Evolutionary conservation across 2,888 invertebrate genomes (phyloP).

Genomic region (Drosophila nr. medialis): DNA sequence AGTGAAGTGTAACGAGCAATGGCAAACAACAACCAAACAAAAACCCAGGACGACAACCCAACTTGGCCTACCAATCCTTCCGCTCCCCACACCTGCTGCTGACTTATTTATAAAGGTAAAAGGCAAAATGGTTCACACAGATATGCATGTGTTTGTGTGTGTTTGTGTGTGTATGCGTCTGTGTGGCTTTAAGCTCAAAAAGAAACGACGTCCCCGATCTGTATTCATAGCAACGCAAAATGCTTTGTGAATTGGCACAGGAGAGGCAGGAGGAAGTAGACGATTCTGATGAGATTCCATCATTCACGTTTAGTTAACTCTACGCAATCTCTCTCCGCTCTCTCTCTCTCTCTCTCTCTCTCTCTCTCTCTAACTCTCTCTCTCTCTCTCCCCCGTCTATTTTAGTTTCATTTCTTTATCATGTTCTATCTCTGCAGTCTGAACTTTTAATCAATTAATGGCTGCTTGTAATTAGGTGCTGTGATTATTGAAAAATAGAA

Average conservation of each 20-base stretch:
- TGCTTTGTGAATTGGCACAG: constrained; percentile 31
- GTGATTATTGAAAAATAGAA: constrained; percentile 38
- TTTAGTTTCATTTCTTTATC: background rate
- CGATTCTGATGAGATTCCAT: constrained; percentile 44
- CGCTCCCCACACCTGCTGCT: background rate
- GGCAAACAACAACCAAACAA: constrained; percentile 57
- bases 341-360: background rate
- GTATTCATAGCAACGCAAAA: constrained; percentile 40
- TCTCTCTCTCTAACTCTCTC: background rate
- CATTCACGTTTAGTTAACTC: constrained; percentile 37
- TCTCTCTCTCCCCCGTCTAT: background rate
- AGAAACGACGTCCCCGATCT: constrained; percentile 27
- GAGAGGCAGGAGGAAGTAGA: constrained; percentile 18
- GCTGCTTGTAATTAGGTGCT: constrained; percentile 58
- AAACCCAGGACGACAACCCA: constrained; percentile 23
- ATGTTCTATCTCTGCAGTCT: background rate
- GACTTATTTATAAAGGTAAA: constrained; percentile 51
- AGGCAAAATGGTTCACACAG: constrained; percentile 31
- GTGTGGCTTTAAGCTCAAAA: constrained; percentile 53
- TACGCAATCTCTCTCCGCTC: background rate
- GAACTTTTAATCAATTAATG: constrained; percentile 65
- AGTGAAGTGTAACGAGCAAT: constrained; percentile 62
- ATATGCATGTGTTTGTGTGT: background rate
- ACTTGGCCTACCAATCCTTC: constrained; percentile 24
- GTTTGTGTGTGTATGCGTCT: constrained; percentile 13